phyloP scores from a whole-genome alignment of 2,888 invertebrate genomes.

The Artemia sinica region DNA sequence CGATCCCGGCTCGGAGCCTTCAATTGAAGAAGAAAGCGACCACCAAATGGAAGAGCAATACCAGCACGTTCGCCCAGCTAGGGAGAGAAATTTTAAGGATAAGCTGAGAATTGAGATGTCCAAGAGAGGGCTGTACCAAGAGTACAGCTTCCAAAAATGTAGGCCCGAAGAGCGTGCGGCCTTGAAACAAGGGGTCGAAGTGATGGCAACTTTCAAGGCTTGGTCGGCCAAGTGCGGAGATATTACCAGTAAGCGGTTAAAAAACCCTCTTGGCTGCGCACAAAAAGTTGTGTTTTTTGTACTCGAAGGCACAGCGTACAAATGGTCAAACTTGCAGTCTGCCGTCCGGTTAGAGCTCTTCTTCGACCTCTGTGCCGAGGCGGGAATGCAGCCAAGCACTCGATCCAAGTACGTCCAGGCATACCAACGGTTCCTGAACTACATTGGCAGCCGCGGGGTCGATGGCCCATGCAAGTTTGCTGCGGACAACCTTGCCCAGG shows the following conservation, averaged over 20 bases:
- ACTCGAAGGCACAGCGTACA: not conserved
- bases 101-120: constrained; percentile 5
- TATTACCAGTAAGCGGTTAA: not conserved
- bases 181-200: not conserved
- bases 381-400: too few relatives aligned
- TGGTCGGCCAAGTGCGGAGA: constrained; percentile 9
- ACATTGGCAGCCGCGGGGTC: too few relatives aligned
- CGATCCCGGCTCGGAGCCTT: not conserved
- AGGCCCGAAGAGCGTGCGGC: constrained; percentile 1
- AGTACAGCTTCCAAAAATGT: not conserved
- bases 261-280: not conserved
- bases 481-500: not conserved
- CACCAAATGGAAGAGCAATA: constrained; percentile 1
- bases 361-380: too few relatives aligned
- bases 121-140: constrained; percentile 2
- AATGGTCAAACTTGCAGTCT: not conserved
- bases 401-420: too few relatives aligned
- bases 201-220: constrained; percentile 11
- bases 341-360: too few relatives aligned
- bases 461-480: too few relatives aligned
- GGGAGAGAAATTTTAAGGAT: not conserved
- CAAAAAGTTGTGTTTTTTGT: not conserved
- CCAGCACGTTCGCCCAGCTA: not conserved
- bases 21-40: constrained; percentile 1
- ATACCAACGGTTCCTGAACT: too few relatives aligned